Conservation (phyloP, 2,797 vertebrate genomes). For the Ptychobarbus kaznakovi region DNA sequence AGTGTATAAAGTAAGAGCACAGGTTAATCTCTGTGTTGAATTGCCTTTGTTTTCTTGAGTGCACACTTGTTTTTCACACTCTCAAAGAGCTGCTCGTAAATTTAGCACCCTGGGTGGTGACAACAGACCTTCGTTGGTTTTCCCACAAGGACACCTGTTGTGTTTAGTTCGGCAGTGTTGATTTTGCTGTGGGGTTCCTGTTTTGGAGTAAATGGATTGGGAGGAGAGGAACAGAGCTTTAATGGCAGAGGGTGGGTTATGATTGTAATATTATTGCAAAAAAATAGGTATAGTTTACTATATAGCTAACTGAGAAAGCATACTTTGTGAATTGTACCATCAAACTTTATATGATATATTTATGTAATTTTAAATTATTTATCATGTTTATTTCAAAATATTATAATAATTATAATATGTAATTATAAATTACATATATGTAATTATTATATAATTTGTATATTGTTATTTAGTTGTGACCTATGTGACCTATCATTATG, state of each 20-base stretch:
- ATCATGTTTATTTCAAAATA: no score
- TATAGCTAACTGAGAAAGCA: neutral
- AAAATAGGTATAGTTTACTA: neutral
- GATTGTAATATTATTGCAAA: neutral
- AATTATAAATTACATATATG: no score
- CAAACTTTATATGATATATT: neutral
- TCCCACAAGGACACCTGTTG: conserved; percentile 46
- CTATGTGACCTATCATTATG: neutral
- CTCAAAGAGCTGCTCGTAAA: conserved; percentile 41
- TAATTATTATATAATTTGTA: no score
- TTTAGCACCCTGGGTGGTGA: neutral
- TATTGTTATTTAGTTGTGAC: no score
- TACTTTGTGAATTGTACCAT: neutral
- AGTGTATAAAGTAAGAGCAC: neutral
- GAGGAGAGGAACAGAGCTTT: neutral
- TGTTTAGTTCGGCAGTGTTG: conserved; percentile 17
- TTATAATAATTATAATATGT: no score
- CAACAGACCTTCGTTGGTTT: conserved; percentile 24
- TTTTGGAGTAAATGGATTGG: conserved; percentile 19
- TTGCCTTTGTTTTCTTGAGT: conserved; percentile 29
- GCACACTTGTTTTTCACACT: conserved; percentile 19
- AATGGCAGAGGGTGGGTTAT: neutral
- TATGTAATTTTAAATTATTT: no score
- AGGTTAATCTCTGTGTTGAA: neutral
- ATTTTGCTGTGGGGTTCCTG: conserved; percentile 35